phyloP scores from a whole-genome alignment of 2,113 vertebrate genomes.

The Pluvianellus socialis region DNA sequence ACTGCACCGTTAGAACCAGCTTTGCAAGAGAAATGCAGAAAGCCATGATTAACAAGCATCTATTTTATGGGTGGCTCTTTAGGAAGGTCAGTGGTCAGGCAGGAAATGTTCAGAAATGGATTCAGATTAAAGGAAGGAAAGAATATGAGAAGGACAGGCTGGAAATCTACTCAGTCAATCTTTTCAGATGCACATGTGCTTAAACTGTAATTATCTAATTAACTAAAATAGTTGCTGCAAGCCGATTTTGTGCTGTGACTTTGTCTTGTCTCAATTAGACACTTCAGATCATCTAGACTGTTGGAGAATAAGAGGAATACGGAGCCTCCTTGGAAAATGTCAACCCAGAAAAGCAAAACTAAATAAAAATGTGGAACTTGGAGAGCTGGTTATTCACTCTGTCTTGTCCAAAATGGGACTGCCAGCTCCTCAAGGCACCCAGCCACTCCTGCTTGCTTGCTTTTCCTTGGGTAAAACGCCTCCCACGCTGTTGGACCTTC shows the following conservation, averaged over 20 bases:
- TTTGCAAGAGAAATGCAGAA: neutral
- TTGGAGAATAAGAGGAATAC: neutral
- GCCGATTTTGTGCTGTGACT: neutral
- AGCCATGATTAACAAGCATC: neutral
- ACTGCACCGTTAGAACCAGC: neutral
- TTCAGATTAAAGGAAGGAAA: neutral
- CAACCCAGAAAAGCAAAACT: neutral
- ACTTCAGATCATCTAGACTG: neutral
- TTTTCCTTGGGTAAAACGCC: neutral
- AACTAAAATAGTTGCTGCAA: neutral
- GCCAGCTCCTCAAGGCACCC: neutral
- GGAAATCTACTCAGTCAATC: neutral
- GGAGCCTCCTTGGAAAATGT: neutral
- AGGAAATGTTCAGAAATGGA: neutral
- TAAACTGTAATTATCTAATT: neutral
- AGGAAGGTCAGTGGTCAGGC: neutral
- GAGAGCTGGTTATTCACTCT: neutral
- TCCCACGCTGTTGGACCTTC: rapidly evolving
- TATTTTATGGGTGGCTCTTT: neutral
- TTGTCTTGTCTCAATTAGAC: neutral
- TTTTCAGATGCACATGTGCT: neutral
- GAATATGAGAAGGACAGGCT: neutral
- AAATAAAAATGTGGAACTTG: neutral
- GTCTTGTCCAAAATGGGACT: neutral
- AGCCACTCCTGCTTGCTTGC: neutral